Evolutionary conservation across 1,140 invertebrate species (phyloP), one percentile per base, ranked within the genome.

Genomic region (Orchesella cincta): DNA sequence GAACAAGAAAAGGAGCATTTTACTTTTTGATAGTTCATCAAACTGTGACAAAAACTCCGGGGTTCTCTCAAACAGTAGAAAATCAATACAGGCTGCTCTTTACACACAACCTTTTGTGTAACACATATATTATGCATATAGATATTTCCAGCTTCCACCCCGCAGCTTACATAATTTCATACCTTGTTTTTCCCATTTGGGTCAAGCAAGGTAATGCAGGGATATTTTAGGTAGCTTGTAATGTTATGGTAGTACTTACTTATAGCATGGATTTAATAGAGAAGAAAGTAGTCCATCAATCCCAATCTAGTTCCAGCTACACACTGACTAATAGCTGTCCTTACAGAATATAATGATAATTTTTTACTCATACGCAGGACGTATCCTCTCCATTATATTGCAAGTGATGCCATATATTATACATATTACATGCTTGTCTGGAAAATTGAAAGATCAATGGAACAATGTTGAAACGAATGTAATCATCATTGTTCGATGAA

Each of bases 41-140:
- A 39, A 16, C 52, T 76, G 34, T 70, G n/a, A 29, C 36, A 36
- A 23, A 20, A 76, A 26, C 20, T 70, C 34, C 14, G 33, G 16
- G 36, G 1, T 35, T 31, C 14, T 20, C 51, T 29, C 26, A 26
- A 57, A 14, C 52, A 57, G 3, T 8, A n/a, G 23, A 57, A 57
- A 57, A 57, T 57, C 52, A 57, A 57, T 57, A 57, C 23, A 57
- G 23, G 52, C 52, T 57, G 52, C 52, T 57, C 52, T 57, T 57
- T 57, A 57, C 52, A 57, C 8, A 57, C 52, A 57, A 57, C 52
- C 52, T 57, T 57, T 57, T 57, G 23, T 57, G 52, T 57, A 3
- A n/a, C 12, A 57, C 12, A 57, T 23, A 57, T 46, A 57, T 12
- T 57, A 57, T 18, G 14, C 52, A n/a, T 57, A 23, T 26, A 57